phyloP scores from a whole-genome alignment of 2,113 vertebrate genomes.

The Pomatostomus ruficeps region DNA sequence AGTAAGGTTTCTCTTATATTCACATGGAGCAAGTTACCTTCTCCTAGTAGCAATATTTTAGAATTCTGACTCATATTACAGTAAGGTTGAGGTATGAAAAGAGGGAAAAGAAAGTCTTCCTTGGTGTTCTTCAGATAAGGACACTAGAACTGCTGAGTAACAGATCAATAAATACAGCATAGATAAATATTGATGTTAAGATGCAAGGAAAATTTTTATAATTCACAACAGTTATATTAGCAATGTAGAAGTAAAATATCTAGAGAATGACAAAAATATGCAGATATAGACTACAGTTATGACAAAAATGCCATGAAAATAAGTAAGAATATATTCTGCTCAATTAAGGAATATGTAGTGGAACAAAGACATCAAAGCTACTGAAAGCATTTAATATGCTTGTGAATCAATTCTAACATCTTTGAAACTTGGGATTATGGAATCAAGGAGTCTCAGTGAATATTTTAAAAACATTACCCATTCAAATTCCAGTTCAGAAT shows the following conservation, averaged over 20 bases:
- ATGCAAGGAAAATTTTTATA: not conserved
- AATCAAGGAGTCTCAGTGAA: not conserved
- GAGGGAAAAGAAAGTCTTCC: not conserved
- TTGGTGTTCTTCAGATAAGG: not conserved
- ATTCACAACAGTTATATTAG: not conserved
- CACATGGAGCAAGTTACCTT: accelerated
- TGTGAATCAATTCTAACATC: not conserved
- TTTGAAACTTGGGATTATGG: not conserved
- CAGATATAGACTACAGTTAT: not conserved
- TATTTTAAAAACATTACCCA: not conserved
- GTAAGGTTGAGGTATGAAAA: not conserved
- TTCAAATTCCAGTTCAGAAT: not conserved
- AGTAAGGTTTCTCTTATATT: not conserved
- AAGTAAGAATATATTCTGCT: not conserved
- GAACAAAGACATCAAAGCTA: not conserved
- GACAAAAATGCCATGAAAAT: not conserved
- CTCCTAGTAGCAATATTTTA: not conserved
- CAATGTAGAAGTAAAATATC: not conserved
- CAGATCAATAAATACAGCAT: not conserved
- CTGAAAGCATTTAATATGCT: not conserved
- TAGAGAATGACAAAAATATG: not conserved
- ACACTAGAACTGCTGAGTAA: not conserved
- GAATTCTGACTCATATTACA: not conserved
- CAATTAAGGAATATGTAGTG: not conserved
- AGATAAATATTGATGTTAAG: not conserved